These are phyloP conservation scores for Bettongia penicillata DNA, from an alignment of 2,113 vertebrate genomes.

Conservation along the genomic window DNA sequence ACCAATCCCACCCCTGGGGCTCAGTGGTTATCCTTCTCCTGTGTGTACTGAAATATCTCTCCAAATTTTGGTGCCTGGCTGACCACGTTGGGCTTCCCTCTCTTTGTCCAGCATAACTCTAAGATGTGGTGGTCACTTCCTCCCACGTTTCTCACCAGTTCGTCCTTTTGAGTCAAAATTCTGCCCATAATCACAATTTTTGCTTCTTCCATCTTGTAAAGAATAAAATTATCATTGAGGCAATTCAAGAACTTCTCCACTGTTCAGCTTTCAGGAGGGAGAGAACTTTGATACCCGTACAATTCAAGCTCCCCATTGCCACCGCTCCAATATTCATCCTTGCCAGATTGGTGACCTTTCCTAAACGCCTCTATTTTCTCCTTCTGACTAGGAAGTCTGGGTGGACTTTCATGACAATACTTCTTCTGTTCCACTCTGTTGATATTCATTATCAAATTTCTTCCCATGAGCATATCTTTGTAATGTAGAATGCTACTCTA, in stretches of 20 bases:
- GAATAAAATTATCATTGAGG: not conserved
- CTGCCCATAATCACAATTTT: not conserved
- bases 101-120: not conserved
- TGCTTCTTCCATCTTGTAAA: not conserved
- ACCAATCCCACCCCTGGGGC: not conserved
- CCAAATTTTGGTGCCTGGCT: not conserved
- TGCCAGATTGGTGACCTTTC: not conserved
- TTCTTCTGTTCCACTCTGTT: not conserved
- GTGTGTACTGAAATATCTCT: no score
- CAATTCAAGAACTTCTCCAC: not conserved
- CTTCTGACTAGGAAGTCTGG: not conserved
- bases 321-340: not conserved
- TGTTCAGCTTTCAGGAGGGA: not conserved
- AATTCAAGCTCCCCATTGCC: not conserved
- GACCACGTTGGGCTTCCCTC: not conserved
- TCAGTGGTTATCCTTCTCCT: not conserved
- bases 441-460: not conserved
- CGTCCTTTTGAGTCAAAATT: not conserved
- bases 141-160: not conserved
- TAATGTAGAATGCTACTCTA: not conserved
- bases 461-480: not conserved
- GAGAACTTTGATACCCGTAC: not conserved
- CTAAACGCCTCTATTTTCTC: not conserved
- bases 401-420: not conserved
- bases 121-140: not conserved